These are phyloP conservation scores for Vulpes vulpes DNA, from an alignment of 2,113 vertebrate genomes.

Conservation along the genomic window DNA sequence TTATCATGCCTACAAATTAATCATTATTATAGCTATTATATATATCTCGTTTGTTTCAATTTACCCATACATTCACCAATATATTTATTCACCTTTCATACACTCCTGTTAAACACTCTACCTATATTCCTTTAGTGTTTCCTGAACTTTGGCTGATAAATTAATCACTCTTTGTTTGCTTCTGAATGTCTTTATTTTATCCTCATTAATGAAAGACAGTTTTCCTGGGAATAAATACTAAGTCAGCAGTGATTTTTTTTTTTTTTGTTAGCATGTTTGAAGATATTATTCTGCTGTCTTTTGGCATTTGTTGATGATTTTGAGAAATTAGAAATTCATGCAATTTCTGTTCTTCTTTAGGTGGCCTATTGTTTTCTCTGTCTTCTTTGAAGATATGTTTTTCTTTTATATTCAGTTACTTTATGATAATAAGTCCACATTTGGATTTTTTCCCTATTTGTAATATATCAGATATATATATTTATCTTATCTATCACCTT, in stretches of 20 bases:
- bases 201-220: background rate
- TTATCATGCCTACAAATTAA: background rate
- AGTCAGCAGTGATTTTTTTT: background rate
- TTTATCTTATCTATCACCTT: background rate
- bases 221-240: background rate
- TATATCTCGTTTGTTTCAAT: background rate
- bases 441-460: background rate
- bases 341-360: background rate
- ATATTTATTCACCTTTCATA: background rate
- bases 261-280: background rate
- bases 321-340: background rate
- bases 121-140: background rate
- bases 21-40: background rate
- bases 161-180: background rate
- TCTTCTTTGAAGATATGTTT: background rate
- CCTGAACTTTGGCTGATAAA: background rate
- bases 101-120: background rate
- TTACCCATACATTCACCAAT: background rate
- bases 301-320: background rate
- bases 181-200: background rate
- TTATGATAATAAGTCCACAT: background rate
- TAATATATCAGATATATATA: background rate
- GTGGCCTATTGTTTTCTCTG: background rate
- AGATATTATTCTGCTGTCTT: background rate
- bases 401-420: background rate